These are phyloP conservation scores for Struthidea cinerea DNA, from an alignment of 2,113 vertebrate species.

Conservation along the genomic window DNA sequence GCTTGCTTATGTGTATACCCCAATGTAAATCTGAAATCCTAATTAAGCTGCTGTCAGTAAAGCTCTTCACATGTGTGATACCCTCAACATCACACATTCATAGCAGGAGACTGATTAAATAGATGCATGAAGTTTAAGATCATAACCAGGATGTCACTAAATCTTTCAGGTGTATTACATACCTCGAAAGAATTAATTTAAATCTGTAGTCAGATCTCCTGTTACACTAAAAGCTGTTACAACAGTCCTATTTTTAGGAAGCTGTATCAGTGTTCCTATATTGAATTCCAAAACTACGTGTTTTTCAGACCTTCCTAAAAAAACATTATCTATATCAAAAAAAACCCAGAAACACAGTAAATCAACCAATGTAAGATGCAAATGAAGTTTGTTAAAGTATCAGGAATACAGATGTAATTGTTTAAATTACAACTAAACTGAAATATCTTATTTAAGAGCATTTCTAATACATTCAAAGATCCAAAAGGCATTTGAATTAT, in stretches of 20 bases:
- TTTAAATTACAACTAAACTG: neutral
- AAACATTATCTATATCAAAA: neutral
- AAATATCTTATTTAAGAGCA: neutral
- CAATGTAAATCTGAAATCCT: slow-evolving; percentile 6
- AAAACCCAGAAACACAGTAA: neutral
- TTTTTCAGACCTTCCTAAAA: neutral
- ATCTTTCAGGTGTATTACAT: neutral
- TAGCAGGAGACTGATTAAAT: neutral
- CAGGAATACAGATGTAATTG: neutral
- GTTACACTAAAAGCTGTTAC: neutral
- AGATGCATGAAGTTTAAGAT: neutral
- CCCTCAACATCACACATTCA: neutral
- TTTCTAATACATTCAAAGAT: neutral
- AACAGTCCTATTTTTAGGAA: neutral
- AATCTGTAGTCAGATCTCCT: neutral
- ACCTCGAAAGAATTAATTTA: neutral
- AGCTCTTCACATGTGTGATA: neutral
- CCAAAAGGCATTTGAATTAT: neutral
- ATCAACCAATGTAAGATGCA: neutral
- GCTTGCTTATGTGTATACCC: neutral
- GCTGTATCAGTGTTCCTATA: neutral
- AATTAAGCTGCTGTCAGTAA: neutral
- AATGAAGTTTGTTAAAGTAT: neutral
- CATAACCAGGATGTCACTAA: neutral
- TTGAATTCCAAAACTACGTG: neutral